These are phyloP conservation scores for Nyctereutes procyonoides DNA, from an alignment of 2,113 vertebrate genomes.

Conservation along the genomic window DNA sequence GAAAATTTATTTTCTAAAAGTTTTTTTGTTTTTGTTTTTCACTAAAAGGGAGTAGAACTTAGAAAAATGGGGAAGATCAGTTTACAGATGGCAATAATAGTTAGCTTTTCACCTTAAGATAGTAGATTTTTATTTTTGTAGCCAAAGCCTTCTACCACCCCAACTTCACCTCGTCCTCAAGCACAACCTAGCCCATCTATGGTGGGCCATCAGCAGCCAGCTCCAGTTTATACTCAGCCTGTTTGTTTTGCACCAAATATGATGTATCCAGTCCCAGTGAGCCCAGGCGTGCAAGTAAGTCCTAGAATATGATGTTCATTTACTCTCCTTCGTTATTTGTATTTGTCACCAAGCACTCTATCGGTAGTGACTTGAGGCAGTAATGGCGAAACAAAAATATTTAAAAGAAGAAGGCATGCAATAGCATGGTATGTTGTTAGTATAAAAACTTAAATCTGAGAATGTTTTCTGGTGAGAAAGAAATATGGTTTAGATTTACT, in stretches of 20 bases:
- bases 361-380: background rate
- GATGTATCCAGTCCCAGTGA: constrained; percentile 99
- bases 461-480: constrained; percentile 29
- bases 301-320: background rate
- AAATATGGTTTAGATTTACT: constrained; percentile 31
- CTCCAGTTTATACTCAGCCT: constrained; percentile 95
- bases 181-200: constrained; percentile 98
- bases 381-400: background rate
- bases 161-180: constrained; percentile 96
- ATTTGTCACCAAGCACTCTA: background rate
- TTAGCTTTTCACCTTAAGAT: constrained; percentile 39
- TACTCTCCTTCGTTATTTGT: background rate
- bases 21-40: background rate
- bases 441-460: background rate
- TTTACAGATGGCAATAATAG: background rate
- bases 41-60: constrained; percentile 24
- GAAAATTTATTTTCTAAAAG: background rate
- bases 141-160: constrained; percentile 98
- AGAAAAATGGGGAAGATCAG: background rate
- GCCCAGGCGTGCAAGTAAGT: constrained; percentile 97
- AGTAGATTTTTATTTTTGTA: constrained; percentile 78
- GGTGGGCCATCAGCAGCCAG: constrained; percentile 95
- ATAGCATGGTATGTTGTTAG: background rate
- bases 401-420: background rate
- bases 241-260: constrained; percentile 98